Percentiles rank a stretch among this genome's conserved stretches.
These are phyloP conservation scores for Tenthredo mesomela DNA, from an alignment of 2,888 invertebrate genomes.

Conservation along the genomic window DNA sequence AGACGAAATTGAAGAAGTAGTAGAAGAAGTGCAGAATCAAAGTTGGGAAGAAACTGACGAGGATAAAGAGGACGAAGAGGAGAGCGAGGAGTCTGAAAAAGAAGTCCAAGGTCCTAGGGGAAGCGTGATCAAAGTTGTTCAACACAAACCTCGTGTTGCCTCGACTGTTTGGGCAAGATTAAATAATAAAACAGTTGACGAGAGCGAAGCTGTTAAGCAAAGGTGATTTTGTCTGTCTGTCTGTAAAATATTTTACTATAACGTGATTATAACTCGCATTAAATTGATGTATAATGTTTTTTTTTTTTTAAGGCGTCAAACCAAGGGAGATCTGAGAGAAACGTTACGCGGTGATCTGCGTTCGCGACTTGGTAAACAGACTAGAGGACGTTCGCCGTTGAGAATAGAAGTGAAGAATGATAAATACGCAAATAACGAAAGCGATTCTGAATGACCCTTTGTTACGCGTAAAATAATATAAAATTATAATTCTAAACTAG, in stretches of 20 bases:
- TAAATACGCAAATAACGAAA: constrained; percentile 68
- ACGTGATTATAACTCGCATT: neutral
- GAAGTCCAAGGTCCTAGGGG: constrained; percentile 79
- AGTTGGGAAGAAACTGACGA: constrained; percentile 55
- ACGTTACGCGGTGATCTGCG: constrained; percentile 69
- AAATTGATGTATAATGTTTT: constrained; percentile 15
- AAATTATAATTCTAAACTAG: constrained; percentile 6
- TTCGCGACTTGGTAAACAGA: constrained; percentile 71
- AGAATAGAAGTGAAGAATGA: constrained; percentile 77
- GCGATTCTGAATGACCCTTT: constrained; percentile 63
- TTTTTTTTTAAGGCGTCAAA: constrained; percentile 61
- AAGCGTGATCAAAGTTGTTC: constrained; percentile 80
- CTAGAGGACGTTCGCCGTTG: constrained; percentile 73
- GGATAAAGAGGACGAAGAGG: constrained; percentile 61
- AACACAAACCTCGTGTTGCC: constrained; percentile 75
- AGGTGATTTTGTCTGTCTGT: constrained; percentile 59
- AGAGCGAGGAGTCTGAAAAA: constrained; percentile 75
- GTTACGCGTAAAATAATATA: neutral
- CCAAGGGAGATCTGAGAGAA: constrained; percentile 65
- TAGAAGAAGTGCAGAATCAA: constrained; percentile 48
- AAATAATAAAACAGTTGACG: constrained; percentile 72
- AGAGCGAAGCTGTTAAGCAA: constrained; percentile 60
- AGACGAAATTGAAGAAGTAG: constrained; percentile 60
- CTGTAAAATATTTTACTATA: neutral
- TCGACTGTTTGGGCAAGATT: constrained; percentile 82